Evolutionary conservation across 2,797 vertebrate species (phyloP).

Genomic region (Sphaeramia orbicularis): DNA sequence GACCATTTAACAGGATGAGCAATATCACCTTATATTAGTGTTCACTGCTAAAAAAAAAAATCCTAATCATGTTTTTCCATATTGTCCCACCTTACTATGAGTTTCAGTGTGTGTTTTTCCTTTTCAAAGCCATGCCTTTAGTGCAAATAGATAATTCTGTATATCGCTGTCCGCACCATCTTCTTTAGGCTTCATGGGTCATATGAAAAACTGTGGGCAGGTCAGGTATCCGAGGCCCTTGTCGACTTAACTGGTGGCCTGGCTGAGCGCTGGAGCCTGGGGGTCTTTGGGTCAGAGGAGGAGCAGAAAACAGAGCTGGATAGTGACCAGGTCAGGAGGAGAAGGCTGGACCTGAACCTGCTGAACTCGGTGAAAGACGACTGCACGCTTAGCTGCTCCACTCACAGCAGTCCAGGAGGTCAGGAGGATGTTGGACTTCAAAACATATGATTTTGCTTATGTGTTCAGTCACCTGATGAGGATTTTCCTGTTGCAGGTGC

Average conservation of each 20-base stretch:
- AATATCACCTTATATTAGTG: no score
- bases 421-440: slow-evolving; percentile 22
- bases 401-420: slow-evolving; percentile 88
- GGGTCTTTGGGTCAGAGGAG: slow-evolving; percentile 53
- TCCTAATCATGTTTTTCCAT: no score
- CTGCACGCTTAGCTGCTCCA: slow-evolving; percentile 92
- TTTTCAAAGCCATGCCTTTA: not conserved
- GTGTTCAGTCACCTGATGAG: slow-evolving; percentile 3
- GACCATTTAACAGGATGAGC: no score
- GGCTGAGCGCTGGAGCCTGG: slow-evolving; percentile 91
- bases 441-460: not conserved
- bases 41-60: no score
- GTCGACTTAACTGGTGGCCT: slow-evolving; percentile 94
- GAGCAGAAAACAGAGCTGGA: slow-evolving; percentile 48
- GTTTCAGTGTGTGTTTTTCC: no score
- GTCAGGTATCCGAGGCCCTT: slow-evolving; percentile 94
- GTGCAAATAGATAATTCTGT: not conserved
- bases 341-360: slow-evolving; percentile 82
- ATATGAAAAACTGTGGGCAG: slow-evolving; percentile 95
- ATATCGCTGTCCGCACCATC: not conserved
- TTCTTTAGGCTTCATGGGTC: slow-evolving; percentile 89
- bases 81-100: no score
- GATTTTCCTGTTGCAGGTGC: slow-evolving; percentile 66
- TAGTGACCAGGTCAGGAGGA: slow-evolving; percentile 61
- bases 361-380: slow-evolving; percentile 86